Conservation (phyloP, 2,888 invertebrate species). For the Prosapia bicincta region DNA sequence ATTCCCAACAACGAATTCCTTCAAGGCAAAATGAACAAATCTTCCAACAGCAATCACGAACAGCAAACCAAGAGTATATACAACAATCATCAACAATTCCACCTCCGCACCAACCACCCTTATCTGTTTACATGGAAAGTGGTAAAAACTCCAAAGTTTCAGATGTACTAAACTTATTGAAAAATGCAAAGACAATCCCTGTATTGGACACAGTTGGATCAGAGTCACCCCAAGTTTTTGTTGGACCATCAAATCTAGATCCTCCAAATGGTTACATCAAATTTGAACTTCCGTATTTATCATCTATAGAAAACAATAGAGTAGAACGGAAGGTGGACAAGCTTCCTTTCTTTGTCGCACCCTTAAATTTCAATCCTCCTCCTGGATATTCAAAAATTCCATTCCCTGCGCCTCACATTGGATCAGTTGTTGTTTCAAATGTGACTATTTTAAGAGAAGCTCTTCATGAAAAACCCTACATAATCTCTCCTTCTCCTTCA, state of each 20-base stretch:
- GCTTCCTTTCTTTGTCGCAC: slow-evolving; percentile 81
- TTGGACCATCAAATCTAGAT: slow-evolving; percentile 71
- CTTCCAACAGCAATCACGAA: slow-evolving; percentile 3
- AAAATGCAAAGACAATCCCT: slow-evolving; percentile 67
- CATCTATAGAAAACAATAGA: slow-evolving; percentile 63
- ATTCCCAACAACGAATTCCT: neutral
- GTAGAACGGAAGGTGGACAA: slow-evolving; percentile 69
- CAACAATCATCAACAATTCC: slow-evolving; percentile 45
- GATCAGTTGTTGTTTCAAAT: slow-evolving; percentile 67
- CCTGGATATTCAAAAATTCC: slow-evolving; percentile 81
- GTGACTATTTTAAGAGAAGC: slow-evolving; percentile 27
- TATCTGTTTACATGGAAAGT: slow-evolving; percentile 70
- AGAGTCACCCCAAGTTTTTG: slow-evolving; percentile 67
- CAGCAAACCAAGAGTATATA: slow-evolving; percentile 8
- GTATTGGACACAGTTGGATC: slow-evolving; percentile 71
- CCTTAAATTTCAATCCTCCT: slow-evolving; percentile 79
- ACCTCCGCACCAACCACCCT: slow-evolving; percentile 74
- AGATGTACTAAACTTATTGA: slow-evolving; percentile 67
- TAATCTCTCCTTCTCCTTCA: slow-evolving; percentile 22
- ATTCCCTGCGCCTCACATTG: slow-evolving; percentile 81
- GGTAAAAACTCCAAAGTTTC: slow-evolving; percentile 57
- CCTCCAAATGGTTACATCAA: slow-evolving; percentile 70
- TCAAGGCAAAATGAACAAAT: neutral
- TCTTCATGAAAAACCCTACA: slow-evolving; percentile 28
- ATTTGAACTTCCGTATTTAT: slow-evolving; percentile 79